Base-by-base conservation (phyloP, 2,113 vertebrate species). In the Aspiorhynchus laticeps region DNA sequence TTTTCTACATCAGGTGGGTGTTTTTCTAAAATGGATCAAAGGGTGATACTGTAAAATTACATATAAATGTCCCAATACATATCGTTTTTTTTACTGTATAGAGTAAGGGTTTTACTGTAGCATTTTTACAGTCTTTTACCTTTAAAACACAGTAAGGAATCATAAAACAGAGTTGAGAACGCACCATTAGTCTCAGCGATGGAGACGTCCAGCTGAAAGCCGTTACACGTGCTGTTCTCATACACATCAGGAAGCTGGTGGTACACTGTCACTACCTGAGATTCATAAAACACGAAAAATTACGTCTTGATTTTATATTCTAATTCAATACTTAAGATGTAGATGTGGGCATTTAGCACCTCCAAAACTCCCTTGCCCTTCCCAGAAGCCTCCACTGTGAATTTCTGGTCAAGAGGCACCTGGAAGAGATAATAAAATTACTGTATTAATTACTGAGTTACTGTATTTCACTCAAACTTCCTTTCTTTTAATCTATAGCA, bases 311-410 rank as follows among this genome's bases (percentile, higher is more conserved):
- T 80, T 61, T 26, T 77, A 43, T 36, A 26, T 41, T 46, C 38
- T 48, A 48, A 14, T 21, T 10, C 38, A 71, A 28, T 24, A 63
- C 11, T 74, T 51, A 24, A 24, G 9, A 6, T 80, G 67, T 53
- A 48, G 5, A 84, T 36, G 10, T 10, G 3, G 83, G 19, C 19
- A 43, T n/a, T 26, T 46, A 86, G 41, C 86, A 97, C 96, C 0
- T 97, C 96, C 84, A 97, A 88, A 0, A 95, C 95, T 69, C 96
- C 96, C 83, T 94, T 90, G 43, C 96, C 97, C 0, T 81, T 91
- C 14, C 97, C 97, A 86, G 81, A 84, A 0, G 95, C 96, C 33
- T 82, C 91, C 21, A 97, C 95, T 0, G 67, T 91, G 81, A 97
- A 91, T 19, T 93, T 91, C 85, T 94, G 65, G 2, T 94, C 88